A percentile compares a stretch with the other conserved stretches of the same genome.
Evolutionary conservation across 1,140 invertebrate species (phyloP).

Genomic region (Magallana ariakensis): DNA sequence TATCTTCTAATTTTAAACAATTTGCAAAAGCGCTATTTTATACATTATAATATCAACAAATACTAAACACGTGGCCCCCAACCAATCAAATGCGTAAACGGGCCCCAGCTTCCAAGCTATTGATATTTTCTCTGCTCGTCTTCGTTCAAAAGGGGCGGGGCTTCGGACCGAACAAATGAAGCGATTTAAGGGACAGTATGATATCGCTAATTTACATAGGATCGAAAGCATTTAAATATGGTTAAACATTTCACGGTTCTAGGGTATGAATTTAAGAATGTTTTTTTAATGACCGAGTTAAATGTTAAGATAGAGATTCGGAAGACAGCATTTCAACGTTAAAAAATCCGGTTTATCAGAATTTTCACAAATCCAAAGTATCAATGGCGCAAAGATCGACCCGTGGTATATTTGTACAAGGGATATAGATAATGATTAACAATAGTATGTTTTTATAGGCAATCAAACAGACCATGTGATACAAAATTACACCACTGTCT

Average conservation of each 20-base stretch:
- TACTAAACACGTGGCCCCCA: constrained; percentile 8
- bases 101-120: not conserved
- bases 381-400: not conserved
- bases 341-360: not conserved
- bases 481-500: not conserved
- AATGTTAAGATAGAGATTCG: not conserved
- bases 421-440: not conserved
- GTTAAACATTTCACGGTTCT: constrained; percentile 30
- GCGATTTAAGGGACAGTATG: constrained; percentile 3
- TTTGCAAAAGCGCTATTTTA: constrained; percentile 29
- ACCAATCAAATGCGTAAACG: constrained; percentile 25
- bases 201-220: constrained; percentile 24
- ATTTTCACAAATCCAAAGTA: not conserved
- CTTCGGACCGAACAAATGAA: constrained; percentile 27
- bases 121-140: constrained; percentile 23
- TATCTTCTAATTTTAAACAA: constrained; percentile 10
- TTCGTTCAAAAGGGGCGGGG: constrained; percentile 7
- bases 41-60: constrained; percentile 39
- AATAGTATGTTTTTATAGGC: not conserved
- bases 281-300: not conserved
- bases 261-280: constrained; percentile 30
- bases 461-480: not conserved
- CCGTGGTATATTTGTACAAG: not conserved
- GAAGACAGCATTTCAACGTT: not conserved
- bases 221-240: constrained; percentile 26